These are phyloP conservation scores for Eueremaeus valkanovi DNA, from an alignment of 2,888 invertebrate genomes.

Conservation along the genomic window DNA sequence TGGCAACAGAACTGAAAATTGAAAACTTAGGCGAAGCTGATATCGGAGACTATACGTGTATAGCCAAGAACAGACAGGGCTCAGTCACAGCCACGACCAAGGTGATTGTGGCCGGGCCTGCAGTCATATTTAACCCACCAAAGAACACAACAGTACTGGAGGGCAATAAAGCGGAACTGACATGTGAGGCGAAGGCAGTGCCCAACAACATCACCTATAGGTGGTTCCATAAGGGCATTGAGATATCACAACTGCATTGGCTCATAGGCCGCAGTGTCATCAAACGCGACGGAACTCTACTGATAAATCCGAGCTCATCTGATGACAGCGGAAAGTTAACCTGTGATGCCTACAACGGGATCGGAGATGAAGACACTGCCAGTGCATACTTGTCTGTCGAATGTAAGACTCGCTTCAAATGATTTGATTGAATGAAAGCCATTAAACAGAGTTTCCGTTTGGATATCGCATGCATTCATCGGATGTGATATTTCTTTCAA, in stretches of 20 bases:
- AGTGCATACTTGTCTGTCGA: constrained; percentile 94
- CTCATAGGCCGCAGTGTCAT: constrained; percentile 55
- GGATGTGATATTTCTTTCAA: constrained; percentile 44
- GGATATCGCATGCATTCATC: no score
- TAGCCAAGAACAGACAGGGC: constrained; percentile 93
- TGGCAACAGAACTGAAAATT: constrained; percentile 80
- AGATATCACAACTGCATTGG: constrained; percentile 59
- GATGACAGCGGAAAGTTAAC: constrained; percentile 93
- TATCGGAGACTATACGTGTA: constrained; percentile 90
- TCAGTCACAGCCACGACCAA: constrained; percentile 92
- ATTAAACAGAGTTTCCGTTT: no score
- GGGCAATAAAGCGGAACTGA: constrained; percentile 88
- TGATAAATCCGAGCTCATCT: constrained; percentile 87
- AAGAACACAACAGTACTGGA: constrained; percentile 90
- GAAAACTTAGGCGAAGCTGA: constrained; percentile 87
- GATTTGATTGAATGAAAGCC: not conserved
- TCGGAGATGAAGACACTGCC: constrained; percentile 91
- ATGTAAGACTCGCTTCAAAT: constrained; percentile 64
- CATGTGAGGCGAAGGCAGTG: constrained; percentile 85
- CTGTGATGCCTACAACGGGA: constrained; percentile 94
- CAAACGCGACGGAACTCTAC: constrained; percentile 78
- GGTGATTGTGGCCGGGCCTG: constrained; percentile 93
- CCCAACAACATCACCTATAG: constrained; percentile 92
- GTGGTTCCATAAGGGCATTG: constrained; percentile 70
- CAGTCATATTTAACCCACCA: constrained; percentile 91